Base-by-base conservation (phyloP, 2,113 vertebrate species). In the Perognathus longimembris region DNA sequence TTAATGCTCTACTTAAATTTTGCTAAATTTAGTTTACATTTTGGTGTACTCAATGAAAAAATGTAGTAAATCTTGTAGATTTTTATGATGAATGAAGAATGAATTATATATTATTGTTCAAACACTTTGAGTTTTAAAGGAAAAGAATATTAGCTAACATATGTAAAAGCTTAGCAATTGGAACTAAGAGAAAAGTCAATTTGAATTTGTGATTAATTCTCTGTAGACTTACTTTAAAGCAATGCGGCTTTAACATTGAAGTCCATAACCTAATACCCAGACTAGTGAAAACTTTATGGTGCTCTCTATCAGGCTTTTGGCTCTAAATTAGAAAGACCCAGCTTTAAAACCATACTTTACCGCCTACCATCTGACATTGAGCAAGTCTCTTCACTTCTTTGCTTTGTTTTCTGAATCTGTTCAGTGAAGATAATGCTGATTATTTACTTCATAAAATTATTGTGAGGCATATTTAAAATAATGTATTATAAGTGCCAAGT, bases 131-230 rank as follows among this genome's bases (percentile, higher is more conserved):
- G 59, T 30, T 91, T 87, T 85, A 50, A 89, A 34, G 57, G 67
- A 38, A 80, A 88, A 73, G 5, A 67, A 38, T 88, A 82, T 85
- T 90, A 89, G 74, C 22, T 57, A 69, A 93, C 50, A 45, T 85
- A 86, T 84, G 32, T 89, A 89, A 92, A 94, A 96, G n/a, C 20
- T 70, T 64, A 71, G 84, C 76, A 89, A 80, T 63, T 90, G 38
- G 17, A 93, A 82, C 70, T 88, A 83, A 57, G 94, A 89, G 32
- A 59, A 93, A 86, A 90, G 76, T 91, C 36, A 21, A 24, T 89
- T 89, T 92, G 83, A 86, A 91, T 94, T 87, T 91, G 85, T 89
- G 93, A 70, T 85, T 77, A 74, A 94, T 86, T 79, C 66, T 87
- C 63, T 61, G 22, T 18, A 71, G 69, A 84, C 28, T n/a, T 61